Evolutionary conservation across 2,113 vertebrate genomes (phyloP), one percentile per base, ranked within the genome.

Genomic region (Xenopus borealis): DNA sequence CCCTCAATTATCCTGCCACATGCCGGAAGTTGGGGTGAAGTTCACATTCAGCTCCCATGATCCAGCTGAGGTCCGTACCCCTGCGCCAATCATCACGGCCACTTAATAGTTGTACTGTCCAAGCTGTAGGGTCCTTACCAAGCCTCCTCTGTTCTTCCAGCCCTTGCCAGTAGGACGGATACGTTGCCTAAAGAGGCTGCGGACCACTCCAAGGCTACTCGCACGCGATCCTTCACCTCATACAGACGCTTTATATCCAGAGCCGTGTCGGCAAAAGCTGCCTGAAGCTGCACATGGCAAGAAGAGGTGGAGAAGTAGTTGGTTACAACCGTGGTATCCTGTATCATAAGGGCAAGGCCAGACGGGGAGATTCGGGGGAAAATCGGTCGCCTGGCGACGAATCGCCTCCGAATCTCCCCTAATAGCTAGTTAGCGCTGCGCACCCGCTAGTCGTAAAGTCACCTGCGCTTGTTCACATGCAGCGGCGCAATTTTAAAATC

Each of bases 211-310:
- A 88, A 0, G 0, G 1, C 19, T 0, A 2, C 0, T 66, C 71
- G 88, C 4, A 69, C 79, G 7, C 2, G 68, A 12, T 82, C 83
- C 0, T 0, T 69, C n/a, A 0, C 75, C 44, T 89, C 85, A 0
- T 89, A 90, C 3, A 66, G 70, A 0, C 68, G 73, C 78, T 86
- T 94, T 44, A 99, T 84, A 12, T 94, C 91, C 45, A 94, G 83
- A 12, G 95, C 96, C 72, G 94, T 95, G 3, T 71, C 83, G 46
- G 94, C 94, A 79, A 98, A 98, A 0, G 78, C 84, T 74, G 86
- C 78, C 20, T 96, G 96, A 19, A 93, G 79, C 96, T 99, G 83
- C 7, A 61, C 16, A 69, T 61, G 82, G 70, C 71, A 50, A 23
- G 23, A 2, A 33, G 30, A 27, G 3, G 16, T 45, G 16, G n/a